A percentile compares a stretch with the other conserved stretches of the same genome.
phyloP scores from a whole-genome alignment of 2,797 vertebrate species.

The Anniella stebbinsi region DNA sequence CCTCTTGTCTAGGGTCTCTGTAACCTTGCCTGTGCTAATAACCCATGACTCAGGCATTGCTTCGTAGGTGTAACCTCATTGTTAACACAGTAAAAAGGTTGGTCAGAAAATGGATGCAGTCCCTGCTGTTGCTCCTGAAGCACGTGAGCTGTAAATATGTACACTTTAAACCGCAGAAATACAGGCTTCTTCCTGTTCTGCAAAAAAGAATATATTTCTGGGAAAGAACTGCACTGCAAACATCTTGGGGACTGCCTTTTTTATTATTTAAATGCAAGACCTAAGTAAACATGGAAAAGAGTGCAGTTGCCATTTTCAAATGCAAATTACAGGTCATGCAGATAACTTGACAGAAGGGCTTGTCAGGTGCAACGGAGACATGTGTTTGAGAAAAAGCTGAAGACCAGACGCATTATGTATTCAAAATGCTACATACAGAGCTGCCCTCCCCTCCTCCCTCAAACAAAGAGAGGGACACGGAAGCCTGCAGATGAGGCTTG shows the following conservation, averaged over 20 bases:
- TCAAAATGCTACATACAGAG: not conserved
- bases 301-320: not conserved
- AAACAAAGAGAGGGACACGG: not conserved
- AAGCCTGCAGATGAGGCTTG: not conserved
- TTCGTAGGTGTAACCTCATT: not conserved
- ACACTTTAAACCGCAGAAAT: not conserved
- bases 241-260: not conserved
- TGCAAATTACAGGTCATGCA: no score
- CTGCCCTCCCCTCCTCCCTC: no score
- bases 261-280: not conserved
- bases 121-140: not conserved
- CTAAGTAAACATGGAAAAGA: not conserved
- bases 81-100: not conserved
- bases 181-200: not conserved
- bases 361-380: not conserved
- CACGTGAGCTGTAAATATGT: not conserved
- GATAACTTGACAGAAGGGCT: not conserved
- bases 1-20: not conserved
- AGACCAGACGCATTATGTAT: not conserved
- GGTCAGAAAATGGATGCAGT: no score
- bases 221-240: not conserved
- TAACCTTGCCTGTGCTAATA: not conserved
- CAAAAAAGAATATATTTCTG: not conserved
- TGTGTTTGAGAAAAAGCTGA: not conserved
- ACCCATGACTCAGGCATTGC: not conserved